A percentile compares a stretch with the other conserved stretches of the same genome.
phyloP scores from a whole-genome alignment of 2,113 vertebrate species.

The Formicarius rufipectus region DNA sequence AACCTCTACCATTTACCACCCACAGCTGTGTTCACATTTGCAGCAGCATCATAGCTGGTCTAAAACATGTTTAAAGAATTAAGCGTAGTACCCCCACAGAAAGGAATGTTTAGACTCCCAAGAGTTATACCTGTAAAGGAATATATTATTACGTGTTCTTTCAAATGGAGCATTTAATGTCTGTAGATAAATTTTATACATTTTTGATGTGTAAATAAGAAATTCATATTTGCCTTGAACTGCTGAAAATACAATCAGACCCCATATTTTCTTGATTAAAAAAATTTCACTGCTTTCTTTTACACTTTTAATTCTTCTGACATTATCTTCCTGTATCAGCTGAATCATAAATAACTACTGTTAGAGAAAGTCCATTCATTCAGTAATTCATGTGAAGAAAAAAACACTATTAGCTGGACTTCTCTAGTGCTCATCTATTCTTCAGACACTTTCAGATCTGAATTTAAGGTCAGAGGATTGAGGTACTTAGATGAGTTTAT shows the following conservation, averaged over 20 bases:
- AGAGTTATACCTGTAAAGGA: neutral
- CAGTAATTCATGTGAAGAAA: neutral
- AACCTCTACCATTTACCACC: conserved; percentile 62
- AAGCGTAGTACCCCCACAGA: neutral
- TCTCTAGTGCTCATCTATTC: neutral
- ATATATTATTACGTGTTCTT: neutral
- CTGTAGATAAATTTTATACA: neutral
- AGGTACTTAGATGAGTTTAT: neutral
- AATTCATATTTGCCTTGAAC: neutral
- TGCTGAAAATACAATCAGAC: neutral
- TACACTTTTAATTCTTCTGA: neutral
- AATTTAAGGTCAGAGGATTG: neutral
- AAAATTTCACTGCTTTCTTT: neutral
- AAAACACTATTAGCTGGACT: neutral
- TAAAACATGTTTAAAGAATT: conserved; percentile 47
- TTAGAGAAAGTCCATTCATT: neutral
- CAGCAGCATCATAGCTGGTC: neutral
- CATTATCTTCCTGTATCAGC: neutral
- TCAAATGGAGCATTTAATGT: neutral
- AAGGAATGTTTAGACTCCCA: conserved; percentile 31
- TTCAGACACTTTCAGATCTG: neutral
- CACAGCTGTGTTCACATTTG: conserved; percentile 42
- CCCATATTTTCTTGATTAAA: neutral
- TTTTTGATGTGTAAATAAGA: neutral
- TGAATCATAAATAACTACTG: neutral